phyloP scores from a whole-genome alignment of 1,140 invertebrate genomes.

The Melitaea cinxia region DNA sequence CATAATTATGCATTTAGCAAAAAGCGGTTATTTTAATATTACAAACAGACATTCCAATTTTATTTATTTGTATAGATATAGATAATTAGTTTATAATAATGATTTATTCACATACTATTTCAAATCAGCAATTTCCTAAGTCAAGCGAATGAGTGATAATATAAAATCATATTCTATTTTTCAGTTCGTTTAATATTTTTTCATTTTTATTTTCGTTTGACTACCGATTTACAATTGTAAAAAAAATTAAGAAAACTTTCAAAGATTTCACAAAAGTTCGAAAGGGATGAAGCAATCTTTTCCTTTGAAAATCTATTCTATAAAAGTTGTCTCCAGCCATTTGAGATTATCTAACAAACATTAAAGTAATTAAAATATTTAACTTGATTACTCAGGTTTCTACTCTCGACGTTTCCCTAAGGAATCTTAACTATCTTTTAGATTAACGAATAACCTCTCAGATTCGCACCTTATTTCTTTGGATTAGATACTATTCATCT shows the following conservation, averaged over 20 bases:
- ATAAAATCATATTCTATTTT: too few relatives aligned
- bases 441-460: slow-evolving; percentile 10
- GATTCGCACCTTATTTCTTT: background rate
- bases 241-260: background rate
- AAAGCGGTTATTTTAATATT: too few relatives aligned
- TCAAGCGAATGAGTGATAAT: too few relatives aligned
- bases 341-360: slow-evolving; percentile 11
- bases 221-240: background rate
- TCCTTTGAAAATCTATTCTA: background rate
- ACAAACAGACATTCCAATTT: too few relatives aligned
- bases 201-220: background rate
- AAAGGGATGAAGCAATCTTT: background rate
- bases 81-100: too few relatives aligned
- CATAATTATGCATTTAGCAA: too few relatives aligned
- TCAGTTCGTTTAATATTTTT: too few relatives aligned
- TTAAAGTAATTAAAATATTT: slow-evolving; percentile 18
- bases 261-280: background rate
- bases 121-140: too few relatives aligned
- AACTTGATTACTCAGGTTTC: slow-evolving; percentile 15
- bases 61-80: too few relatives aligned
- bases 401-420: background rate
- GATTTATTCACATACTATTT: too few relatives aligned
- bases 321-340: background rate
- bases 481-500: background rate
- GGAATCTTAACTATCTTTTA: slow-evolving; percentile 13